Evolutionary conservation across 2,113 vertebrate genomes (phyloP), one percentile per base, ranked within the genome.

Genomic region (Xiphophorus maculatus): DNA sequence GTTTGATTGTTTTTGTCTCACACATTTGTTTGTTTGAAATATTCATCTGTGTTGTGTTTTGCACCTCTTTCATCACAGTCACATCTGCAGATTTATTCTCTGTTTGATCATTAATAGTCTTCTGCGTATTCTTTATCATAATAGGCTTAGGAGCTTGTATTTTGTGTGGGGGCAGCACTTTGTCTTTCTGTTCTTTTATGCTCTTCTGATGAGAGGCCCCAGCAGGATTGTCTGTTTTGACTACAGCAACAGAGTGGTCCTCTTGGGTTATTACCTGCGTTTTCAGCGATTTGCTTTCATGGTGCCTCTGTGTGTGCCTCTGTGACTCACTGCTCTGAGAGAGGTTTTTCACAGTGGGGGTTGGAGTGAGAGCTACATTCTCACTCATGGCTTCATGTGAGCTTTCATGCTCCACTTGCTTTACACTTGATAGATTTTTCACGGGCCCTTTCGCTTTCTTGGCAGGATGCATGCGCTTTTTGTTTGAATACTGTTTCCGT

Each of bases 401-500:
- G 72, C 78, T 80, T 89, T 93, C 89, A 61, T 76, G 80, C 76
- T 85, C 76, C 22, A 74, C 91, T 77, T 92, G 83, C 33, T 94
- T 91, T 75, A 84, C 70, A 73, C 58, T 80, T 81, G 78, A 84
- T 82, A 90, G 84, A 86, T 92, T 90, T 85, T 91, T 93, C 76
- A 90, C 83, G 3, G 92, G 76, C 35, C 32, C 91, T 82, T 93
- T 95, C 51, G 85, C 87, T 82, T 92, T 95, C 91, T 93, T 95
- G 61, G 88, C 70, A 63, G 88, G 81, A 76, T 94, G 86, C 37
- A 76, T 86, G n/a, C 90, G 89, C 67, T 92, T 95, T 2, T 86
- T 63, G 73, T 82, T 90, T 28, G 93, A 94, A 77, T 95, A 91
- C 70, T 95, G 94, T 65, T 95, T 95, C 63, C 80, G 94, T 84